phyloP scores from a whole-genome alignment of 2,113 vertebrate genomes.

The Chrysemys picta region DNA sequence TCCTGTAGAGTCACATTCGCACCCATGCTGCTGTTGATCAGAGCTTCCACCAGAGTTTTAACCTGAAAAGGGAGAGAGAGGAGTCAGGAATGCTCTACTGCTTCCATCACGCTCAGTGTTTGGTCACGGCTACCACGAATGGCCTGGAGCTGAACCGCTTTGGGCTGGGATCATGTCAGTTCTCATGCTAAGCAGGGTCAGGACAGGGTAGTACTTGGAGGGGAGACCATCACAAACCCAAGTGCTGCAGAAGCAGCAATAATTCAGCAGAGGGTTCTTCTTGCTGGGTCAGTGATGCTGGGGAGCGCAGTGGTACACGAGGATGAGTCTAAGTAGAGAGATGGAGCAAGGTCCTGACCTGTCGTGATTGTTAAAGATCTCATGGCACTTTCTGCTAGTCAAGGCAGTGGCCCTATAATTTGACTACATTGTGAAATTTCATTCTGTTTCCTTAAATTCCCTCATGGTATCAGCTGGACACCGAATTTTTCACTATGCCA shows the following conservation, averaged over 20 bases:
- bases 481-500: neutral
- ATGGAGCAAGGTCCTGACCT: neutral
- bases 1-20: constrained; percentile 70
- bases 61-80: constrained; percentile 75
- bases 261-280: neutral
- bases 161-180: neutral
- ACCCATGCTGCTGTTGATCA: constrained; percentile 41
- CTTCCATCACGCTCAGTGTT: neutral
- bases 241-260: neutral
- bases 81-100: rapidly evolving
- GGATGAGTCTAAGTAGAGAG: neutral
- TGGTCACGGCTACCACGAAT: neutral
- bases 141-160: neutral
- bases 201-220: no score
- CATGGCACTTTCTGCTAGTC: neutral
- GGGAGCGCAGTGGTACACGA: neutral
- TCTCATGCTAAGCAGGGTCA: no score
- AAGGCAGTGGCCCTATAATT: neutral
- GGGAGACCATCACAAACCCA: rapidly evolving
- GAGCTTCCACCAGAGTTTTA: constrained; percentile 59
- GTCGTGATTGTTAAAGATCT: neutral
- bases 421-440: neutral
- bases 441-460: neutral
- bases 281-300: neutral
- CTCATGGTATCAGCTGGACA: neutral